phyloP scores from a whole-genome alignment of 1,140 invertebrate species.

The Drosophila baimaii region DNA sequence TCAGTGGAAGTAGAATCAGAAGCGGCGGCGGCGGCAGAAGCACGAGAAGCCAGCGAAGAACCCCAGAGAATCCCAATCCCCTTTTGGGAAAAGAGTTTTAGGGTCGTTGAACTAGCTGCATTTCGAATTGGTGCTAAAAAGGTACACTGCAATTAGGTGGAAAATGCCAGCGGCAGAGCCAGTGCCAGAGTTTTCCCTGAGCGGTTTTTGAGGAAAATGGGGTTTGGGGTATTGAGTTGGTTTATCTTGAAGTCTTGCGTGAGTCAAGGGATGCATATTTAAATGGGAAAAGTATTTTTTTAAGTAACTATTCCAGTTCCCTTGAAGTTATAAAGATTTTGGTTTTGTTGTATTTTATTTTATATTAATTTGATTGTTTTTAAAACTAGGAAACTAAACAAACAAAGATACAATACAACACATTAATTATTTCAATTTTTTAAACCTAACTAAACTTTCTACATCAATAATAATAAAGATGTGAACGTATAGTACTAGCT shows the following conservation, averaged over 20 bases:
- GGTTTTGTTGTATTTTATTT: no score
- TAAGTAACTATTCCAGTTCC: no score
- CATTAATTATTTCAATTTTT: no score
- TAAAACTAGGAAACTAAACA: no score
- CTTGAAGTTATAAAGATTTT: no score
- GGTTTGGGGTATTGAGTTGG: neutral
- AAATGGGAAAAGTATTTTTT: neutral
- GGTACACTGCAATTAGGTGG: slow-evolving; percentile 53
- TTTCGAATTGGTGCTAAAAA: slow-evolving; percentile 56
- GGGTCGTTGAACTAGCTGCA: slow-evolving; percentile 59
- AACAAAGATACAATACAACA: no score
- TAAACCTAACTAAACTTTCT: no score
- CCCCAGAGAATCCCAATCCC: slow-evolving; percentile 42
- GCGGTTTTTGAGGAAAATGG: slow-evolving; percentile 15
- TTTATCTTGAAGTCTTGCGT: neutral
- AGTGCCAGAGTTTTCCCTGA: slow-evolving; percentile 17
- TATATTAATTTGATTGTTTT: no score
- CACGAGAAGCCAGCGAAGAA: slow-evolving; percentile 36
- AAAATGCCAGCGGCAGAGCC: neutral
- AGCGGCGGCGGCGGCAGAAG: slow-evolving; percentile 9
- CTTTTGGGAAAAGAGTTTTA: slow-evolving; percentile 31
- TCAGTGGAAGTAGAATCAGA: slow-evolving; percentile 63
- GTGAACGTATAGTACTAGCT: no score
- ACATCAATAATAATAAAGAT: no score
- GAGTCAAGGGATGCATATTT: neutral